phyloP scores from a whole-genome alignment of 2,797 vertebrate species.

The Sebastes trivittatus region DNA sequence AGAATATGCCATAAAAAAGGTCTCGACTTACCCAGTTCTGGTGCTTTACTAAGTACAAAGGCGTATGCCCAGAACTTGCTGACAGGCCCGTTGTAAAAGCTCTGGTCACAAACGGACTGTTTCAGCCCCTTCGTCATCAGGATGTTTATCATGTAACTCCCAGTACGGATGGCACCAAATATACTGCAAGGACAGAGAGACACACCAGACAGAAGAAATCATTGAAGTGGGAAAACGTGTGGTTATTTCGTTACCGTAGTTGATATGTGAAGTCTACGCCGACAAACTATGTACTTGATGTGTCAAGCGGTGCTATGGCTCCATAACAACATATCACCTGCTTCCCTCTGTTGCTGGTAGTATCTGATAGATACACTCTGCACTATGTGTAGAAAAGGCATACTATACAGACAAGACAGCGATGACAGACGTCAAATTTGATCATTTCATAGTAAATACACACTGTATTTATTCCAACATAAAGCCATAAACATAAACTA shows the following conservation, averaged over 20 bases:
- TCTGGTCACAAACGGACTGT: constrained; percentile 98
- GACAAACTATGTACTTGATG: neutral
- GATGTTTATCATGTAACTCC: constrained; percentile 97
- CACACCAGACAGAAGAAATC: neutral
- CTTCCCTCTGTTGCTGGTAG: neutral
- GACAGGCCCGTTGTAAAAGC: constrained; percentile 99
- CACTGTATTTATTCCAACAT: too few relatives aligned
- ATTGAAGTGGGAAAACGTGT: neutral
- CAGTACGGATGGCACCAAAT: constrained; percentile 97
- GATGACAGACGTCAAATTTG: neutral
- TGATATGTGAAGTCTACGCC: neutral
- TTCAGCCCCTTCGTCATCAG: constrained; percentile 99
- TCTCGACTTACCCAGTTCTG: constrained; percentile 92
- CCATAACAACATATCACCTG: neutral
- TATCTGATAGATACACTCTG: neutral
- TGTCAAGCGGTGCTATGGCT: neutral
- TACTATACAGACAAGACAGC: neutral
- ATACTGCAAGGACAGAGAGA: constrained; percentile 83
- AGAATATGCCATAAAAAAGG: neutral
- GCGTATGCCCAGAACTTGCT: constrained; percentile 99
- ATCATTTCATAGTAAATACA: neutral
- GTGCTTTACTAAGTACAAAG: constrained; percentile 99
- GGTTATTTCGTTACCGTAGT: neutral
- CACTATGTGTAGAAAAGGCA: neutral
- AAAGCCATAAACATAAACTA: neutral